Percentiles rank a stretch among this genome's conserved stretches.
These are phyloP conservation scores for Drosophila acutilabella DNA, from an alignment of 2,888 invertebrate genomes.

Conservation along the genomic window DNA sequence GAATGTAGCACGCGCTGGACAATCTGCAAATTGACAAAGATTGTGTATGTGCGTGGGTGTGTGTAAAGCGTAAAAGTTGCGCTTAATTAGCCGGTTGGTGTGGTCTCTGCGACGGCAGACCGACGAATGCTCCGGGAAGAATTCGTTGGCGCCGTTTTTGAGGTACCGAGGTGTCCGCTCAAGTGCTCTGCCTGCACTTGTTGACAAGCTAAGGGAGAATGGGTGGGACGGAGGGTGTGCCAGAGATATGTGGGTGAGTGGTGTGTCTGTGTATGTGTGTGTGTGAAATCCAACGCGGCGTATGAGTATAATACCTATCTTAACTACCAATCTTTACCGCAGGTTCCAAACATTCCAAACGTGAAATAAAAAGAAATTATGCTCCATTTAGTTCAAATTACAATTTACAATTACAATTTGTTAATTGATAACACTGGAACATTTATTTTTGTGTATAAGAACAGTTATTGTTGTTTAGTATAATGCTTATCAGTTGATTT, in stretches of 20 bases:
- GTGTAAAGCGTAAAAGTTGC: slow-evolving; percentile 10
- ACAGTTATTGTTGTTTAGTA: background rate
- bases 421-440: no score
- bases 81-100: slow-evolving; percentile 27
- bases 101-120: slow-evolving; percentile 35
- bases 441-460: no score
- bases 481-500: slow-evolving; percentile 8
- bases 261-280: background rate
- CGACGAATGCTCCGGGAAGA: slow-evolving; percentile 27
- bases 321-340: no score
- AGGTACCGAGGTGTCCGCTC: slow-evolving; percentile 5
- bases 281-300: no score
- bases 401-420: no score
- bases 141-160: slow-evolving; percentile 29
- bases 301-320: no score
- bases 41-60: slow-evolving; percentile 16
- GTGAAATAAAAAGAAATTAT: no score
- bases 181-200: slow-evolving; percentile 1
- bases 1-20: slow-evolving; percentile 38
- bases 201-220: background rate
- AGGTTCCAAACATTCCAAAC: no score
- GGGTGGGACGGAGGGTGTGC: background rate
- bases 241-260: slow-evolving; percentile 7
- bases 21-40: slow-evolving; percentile 23
- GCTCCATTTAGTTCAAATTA: no score